A percentile compares a stretch with the other conserved stretches of the same genome.
These are phyloP conservation scores for Caenorhabditis briggsae DNA, from an alignment of 1,140 invertebrate genomes.

Conservation along the genomic window DNA sequence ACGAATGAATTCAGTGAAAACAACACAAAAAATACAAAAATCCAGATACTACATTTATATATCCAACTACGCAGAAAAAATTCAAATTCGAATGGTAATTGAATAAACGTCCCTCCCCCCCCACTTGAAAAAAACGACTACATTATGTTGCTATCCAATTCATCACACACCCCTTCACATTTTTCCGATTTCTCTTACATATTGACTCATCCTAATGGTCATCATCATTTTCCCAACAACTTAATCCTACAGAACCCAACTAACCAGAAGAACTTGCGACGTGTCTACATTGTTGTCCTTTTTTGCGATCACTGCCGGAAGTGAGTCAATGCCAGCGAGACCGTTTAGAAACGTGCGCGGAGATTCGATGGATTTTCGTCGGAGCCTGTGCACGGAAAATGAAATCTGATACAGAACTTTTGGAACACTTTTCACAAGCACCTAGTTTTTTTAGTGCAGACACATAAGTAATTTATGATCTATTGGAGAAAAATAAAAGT, in stretches of 20 bases:
- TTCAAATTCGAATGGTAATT: not conserved
- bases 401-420: slow-evolving; percentile 20
- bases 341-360: slow-evolving; percentile 41
- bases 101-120: not conserved
- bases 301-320: slow-evolving; percentile 51
- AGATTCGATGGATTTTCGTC: slow-evolving; percentile 48
- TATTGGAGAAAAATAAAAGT: too few species aligned
- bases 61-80: not conserved
- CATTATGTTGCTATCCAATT: not conserved
- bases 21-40: not conserved
- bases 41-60: too few species aligned
- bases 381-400: not conserved
- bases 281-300: slow-evolving; percentile 51
- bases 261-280: slow-evolving; percentile 53
- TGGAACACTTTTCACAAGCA: not conserved
- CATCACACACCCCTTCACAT: not conserved
- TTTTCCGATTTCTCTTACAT: slow-evolving; percentile 8
- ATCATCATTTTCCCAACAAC: slow-evolving; percentile 9
- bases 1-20: too few species aligned
- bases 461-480: too few species aligned
- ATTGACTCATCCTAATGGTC: slow-evolving; percentile 50
- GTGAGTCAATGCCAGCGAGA: slow-evolving; percentile 28
- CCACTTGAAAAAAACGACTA: not conserved
- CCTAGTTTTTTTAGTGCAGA: slow-evolving; percentile 4
- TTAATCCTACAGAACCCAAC: slow-evolving; percentile 17